Evolutionary conservation across 2,888 invertebrate genomes (phyloP).

Genomic region (Pandemis cinnamomeana): DNA sequence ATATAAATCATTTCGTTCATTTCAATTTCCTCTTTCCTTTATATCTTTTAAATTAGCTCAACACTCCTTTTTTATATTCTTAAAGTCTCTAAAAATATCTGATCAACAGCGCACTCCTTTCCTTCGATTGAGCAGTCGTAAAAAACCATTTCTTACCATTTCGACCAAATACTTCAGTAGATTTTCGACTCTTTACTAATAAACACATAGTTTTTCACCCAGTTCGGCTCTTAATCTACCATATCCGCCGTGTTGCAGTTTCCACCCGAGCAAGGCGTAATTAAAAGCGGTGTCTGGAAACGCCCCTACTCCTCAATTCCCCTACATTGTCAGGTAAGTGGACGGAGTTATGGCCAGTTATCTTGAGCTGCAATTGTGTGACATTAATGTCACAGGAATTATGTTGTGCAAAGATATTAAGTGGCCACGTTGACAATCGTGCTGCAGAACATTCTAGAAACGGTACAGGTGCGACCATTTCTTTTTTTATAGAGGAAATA

Average conservation of each 20-base stretch:
- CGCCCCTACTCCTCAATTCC: constrained; percentile 56
- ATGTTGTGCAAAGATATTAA: constrained; percentile 1
- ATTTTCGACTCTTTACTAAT: neutral
- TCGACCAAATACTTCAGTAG: neutral
- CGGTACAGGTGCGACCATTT: neutral
- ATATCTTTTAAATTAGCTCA: too few species aligned
- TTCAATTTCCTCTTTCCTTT: too few species aligned
- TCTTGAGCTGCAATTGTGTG: constrained; percentile 27
- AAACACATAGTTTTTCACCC: constrained; percentile 50
- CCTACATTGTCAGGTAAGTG: constrained; percentile 61
- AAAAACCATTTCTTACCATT: neutral
- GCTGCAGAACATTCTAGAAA: neutral
- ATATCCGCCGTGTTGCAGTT: constrained; percentile 54
- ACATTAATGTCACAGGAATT: neutral
- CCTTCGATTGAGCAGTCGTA: too few species aligned
- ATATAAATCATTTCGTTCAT: too few species aligned
- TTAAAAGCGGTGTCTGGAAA: constrained; percentile 57
- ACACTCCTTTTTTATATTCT: too few species aligned
- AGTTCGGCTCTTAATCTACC: constrained; percentile 69
- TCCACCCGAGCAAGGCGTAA: constrained; percentile 57
- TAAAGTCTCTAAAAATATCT: too few species aligned
- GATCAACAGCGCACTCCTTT: too few species aligned
- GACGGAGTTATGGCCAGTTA: constrained; percentile 38
- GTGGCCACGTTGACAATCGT: neutral
- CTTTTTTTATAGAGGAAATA: neutral